Percentiles rank a stretch among this genome's conserved stretches.
Conservation (phyloP, 2,797 vertebrate species). For the Phylloscopus collybita region DNA sequence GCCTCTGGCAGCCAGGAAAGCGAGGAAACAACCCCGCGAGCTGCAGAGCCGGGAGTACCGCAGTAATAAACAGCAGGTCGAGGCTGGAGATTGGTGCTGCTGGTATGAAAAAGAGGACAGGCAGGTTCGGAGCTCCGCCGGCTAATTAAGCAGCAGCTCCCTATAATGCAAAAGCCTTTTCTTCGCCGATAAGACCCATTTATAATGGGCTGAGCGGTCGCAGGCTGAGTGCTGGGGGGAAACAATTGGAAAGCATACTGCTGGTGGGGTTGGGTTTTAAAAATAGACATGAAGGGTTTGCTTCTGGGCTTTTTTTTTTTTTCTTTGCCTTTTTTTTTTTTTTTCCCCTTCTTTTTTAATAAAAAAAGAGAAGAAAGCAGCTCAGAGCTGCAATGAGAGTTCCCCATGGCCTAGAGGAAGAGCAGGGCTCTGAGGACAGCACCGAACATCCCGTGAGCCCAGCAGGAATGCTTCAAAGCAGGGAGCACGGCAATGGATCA, state of each 20-base stretch:
- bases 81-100: slow-evolving; percentile 56
- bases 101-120: slow-evolving; percentile 53
- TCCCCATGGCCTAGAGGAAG: slow-evolving; percentile 26
- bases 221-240: slow-evolving; percentile 59
- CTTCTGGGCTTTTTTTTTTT: background rate
- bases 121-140: slow-evolving; percentile 37
- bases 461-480: background rate
- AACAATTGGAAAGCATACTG: slow-evolving; percentile 63
- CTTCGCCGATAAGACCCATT: slow-evolving; percentile 61
- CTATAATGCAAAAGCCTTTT: slow-evolving; percentile 62
- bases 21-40: background rate
- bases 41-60: slow-evolving; percentile 47
- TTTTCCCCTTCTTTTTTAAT: background rate
- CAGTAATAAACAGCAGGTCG: slow-evolving; percentile 61
- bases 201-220: slow-evolving; percentile 52
- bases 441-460: background rate
- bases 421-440: background rate
- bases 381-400: slow-evolving; percentile 29
- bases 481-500: background rate
- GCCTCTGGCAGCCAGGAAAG: background rate
- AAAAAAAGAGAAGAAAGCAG: slow-evolving; percentile 34
- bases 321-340: background rate
- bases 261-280: slow-evolving; percentile 62
- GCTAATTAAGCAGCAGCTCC: slow-evolving; percentile 70
- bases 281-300: slow-evolving; percentile 67